A percentile compares a stretch with the other conserved stretches of the same genome.
phyloP scores from a whole-genome alignment of 2,797 vertebrate genomes.

The Acanthurus tractus region DNA sequence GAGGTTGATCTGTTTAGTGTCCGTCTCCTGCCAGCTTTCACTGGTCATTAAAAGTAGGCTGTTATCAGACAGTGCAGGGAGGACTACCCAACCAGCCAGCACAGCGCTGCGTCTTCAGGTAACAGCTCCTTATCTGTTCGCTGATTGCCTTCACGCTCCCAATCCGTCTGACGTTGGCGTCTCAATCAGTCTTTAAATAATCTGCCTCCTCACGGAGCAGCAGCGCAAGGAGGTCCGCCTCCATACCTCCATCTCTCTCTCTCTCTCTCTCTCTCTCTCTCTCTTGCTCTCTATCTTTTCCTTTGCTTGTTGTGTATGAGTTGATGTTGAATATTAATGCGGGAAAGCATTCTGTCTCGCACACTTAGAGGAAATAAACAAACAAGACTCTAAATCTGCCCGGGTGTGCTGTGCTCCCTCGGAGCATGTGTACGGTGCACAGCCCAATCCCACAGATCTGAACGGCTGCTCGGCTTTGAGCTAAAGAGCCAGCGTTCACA shows the following conservation, averaged over 20 bases:
- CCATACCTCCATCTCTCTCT: conserved; percentile 70
- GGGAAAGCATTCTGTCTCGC: conserved; percentile 68
- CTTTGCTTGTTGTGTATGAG: conserved; percentile 67
- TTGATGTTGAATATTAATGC: conserved; percentile 85
- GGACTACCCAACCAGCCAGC: conserved; percentile 84
- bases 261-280: conserved; percentile 40
- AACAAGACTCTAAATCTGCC: conserved; percentile 75
- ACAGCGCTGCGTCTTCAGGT: conserved; percentile 85
- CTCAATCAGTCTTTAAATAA: conserved; percentile 91
- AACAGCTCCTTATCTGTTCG: conserved; percentile 87
- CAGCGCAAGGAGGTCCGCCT: conserved; percentile 77
- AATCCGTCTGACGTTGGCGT: conserved; percentile 88
- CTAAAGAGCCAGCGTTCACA: conserved; percentile 54
- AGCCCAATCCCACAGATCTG: conserved; percentile 66
- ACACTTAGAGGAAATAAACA: conserved; percentile 81
- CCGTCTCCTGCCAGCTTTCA: conserved; percentile 87
- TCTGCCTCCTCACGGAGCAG: conserved; percentile 80
- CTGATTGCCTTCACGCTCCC: conserved; percentile 87
- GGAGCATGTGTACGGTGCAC: conserved; percentile 57
- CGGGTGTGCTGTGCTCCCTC: conserved; percentile 59
- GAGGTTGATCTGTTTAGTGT: conserved; percentile 87
- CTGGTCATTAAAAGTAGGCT: conserved; percentile 87
- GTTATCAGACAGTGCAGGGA: conserved; percentile 87
- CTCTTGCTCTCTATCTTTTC: conserved; percentile 55
- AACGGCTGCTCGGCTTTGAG: conserved; percentile 56